A percentile compares a stretch with the other conserved stretches of the same genome.
Conservation (phyloP, 2,113 vertebrate species). For the Manacus vitellinus region DNA sequence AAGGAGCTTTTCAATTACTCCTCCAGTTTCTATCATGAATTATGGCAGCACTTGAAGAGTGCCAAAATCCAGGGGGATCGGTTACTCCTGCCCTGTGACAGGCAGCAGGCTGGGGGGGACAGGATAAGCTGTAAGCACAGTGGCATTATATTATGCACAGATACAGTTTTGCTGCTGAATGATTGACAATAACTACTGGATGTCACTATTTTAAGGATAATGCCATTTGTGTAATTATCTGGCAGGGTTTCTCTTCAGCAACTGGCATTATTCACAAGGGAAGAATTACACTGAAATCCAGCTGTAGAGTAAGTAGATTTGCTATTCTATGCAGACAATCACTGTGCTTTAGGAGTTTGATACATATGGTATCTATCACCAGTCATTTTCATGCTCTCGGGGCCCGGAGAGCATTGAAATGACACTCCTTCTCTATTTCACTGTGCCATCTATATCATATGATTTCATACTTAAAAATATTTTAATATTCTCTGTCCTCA, state of each 20-base stretch:
- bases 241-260: neutral
- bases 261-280: constrained; percentile 13
- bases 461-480: constrained; percentile 10
- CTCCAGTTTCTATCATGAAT: constrained; percentile 20
- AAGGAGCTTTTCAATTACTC: constrained; percentile 13
- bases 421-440: neutral
- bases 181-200: constrained; percentile 51
- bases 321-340: neutral
- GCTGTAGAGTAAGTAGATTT: neutral
- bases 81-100: constrained; percentile 18
- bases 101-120: neutral
- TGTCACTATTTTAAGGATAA: constrained; percentile 42
- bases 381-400: neutral
- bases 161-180: neutral
- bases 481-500: constrained; percentile 6
- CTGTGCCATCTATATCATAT: neutral
- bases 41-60: neutral
- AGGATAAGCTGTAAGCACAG: neutral
- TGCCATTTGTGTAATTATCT: neutral
- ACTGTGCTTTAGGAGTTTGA: neutral
- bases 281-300: constrained; percentile 30
- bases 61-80: constrained; percentile 4
- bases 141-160: neutral
- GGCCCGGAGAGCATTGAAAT: neutral
- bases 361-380: neutral